Percentiles rank a stretch among this genome's conserved stretches.
These are phyloP conservation scores for Apus apus DNA, from an alignment of 2,113 vertebrate genomes.

Conservation along the genomic window DNA sequence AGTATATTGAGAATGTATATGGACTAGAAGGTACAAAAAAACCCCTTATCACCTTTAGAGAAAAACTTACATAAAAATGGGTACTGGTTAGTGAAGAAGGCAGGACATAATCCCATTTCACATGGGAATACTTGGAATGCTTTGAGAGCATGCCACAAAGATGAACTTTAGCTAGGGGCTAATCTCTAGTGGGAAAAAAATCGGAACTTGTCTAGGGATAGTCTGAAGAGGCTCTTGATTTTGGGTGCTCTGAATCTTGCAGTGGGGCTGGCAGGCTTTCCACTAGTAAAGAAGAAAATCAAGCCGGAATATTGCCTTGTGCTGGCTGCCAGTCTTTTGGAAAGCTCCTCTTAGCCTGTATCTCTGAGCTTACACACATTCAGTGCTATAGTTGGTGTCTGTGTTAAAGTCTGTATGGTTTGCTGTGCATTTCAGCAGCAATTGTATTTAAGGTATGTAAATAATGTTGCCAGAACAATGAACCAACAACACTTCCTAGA, in stretches of 20 bases:
- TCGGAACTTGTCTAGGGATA: not conserved
- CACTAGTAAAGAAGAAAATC: not conserved
- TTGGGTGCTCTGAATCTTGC: not conserved
- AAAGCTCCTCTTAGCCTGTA: not conserved
- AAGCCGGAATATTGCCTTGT: not conserved
- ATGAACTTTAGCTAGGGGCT: not conserved
- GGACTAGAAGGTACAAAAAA: not conserved
- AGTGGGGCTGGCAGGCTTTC: not conserved
- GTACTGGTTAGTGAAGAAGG: not conserved
- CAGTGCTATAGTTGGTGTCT: not conserved
- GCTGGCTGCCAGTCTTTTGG: not conserved
- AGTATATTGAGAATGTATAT: not conserved
- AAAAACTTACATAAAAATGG: not conserved
- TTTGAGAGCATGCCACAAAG: not conserved
- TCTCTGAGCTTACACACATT: not conserved
- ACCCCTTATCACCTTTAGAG: not conserved
- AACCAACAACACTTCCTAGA: constrained; percentile 58
- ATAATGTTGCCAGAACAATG: constrained; percentile 50
- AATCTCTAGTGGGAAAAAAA: not conserved
- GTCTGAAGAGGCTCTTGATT: not conserved
- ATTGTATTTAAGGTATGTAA: constrained; percentile 37
- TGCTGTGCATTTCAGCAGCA: not conserved
- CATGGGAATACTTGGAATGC: not conserved
- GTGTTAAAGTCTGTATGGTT: not conserved
- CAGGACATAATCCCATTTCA: not conserved